Base-by-base conservation (phyloP, 2,888 invertebrate genomes). In the Uloborus plumipes region DNA sequence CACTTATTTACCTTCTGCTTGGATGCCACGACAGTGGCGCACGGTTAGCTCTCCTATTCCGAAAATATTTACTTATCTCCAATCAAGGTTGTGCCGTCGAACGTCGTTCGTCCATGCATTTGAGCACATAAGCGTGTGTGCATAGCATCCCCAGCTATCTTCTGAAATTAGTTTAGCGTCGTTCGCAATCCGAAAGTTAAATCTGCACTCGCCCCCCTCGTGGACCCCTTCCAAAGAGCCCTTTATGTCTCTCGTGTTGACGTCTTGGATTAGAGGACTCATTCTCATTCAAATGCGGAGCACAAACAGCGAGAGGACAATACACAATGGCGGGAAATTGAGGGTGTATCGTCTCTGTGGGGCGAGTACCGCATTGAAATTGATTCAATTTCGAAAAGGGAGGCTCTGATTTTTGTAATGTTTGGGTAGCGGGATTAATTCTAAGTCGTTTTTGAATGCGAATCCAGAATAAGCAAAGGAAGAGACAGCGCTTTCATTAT, bases 241-340 rank as follows among this genome's bases (percentile, higher is more conserved):
- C 39, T 39, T 39, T 39, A 39, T 39, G 39, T 39, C 39, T 39
- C 39, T 39, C 72, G 31, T 80, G 74, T 80, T 80, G 69, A 80
- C 80, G 74, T 73, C 80, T 80, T 74, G 74, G 80, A 80, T 80
- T 80, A 80, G n/a, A 53, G n/a, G 53, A 58, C 18, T 49, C 67
- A 62, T 80, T 80, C 74, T 74, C 47, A 80, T 80, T 80, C 80
- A 80, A 80, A 80, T 67, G 49, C 26, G 26, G 50, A 55, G 53
- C 55, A 55, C 69, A 80, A 80, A 80, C 80, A 80, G 20, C n/a
- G 47, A 20, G 62, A 14, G 71, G 51, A 47, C 50, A 61, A 26
- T 53, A 66, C 53, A 76, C 39, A 74, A 74, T 51, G 53, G 6
- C 20, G 16, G 51, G 62, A 61, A 61, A 73, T 75, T 66, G 58